These are phyloP conservation scores for Sebastes itinus DNA, from an alignment of 2,797 vertebrate genomes.

Conservation along the genomic window DNA sequence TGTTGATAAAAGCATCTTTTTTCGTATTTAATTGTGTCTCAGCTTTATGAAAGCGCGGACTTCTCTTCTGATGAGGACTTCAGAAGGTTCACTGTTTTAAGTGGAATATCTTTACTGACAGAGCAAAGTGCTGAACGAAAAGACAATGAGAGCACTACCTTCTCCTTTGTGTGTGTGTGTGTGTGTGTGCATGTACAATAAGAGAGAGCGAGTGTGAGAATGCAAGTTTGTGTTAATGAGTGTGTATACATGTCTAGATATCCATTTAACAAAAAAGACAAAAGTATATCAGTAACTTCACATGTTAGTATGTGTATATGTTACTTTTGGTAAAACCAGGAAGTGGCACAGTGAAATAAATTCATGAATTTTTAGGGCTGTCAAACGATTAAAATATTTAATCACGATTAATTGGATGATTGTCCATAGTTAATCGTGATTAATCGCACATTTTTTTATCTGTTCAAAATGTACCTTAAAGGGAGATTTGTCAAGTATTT, in stretches of 20 bases:
- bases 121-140: conserved; percentile 63
- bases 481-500: too few relatives aligned
- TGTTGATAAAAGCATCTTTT: conserved; percentile 70
- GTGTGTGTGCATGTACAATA: neutral
- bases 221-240: neutral
- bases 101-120: conserved; percentile 71
- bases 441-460: too few relatives aligned
- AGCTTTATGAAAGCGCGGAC: conserved; percentile 69
- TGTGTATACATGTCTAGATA: neutral
- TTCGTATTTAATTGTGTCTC: conserved; percentile 83
- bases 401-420: too few relatives aligned
- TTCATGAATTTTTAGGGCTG: too few relatives aligned
- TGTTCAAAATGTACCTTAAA: too few relatives aligned
- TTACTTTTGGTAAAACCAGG: neutral
- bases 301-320: neutral
- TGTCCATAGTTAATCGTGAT: too few relatives aligned
- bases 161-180: conserved; percentile 2
- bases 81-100: conserved; percentile 73
- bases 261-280: neutral
- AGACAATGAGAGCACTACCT: conserved; percentile 40
- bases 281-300: neutral
- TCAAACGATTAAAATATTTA: too few relatives aligned
- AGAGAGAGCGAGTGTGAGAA: neutral
- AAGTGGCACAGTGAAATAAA: neutral
- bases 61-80: conserved; percentile 76